Evolutionary conservation across 2,888 invertebrate genomes (phyloP), one percentile per base, ranked within the genome.

Genomic region (Gasteruption jaculator): DNA sequence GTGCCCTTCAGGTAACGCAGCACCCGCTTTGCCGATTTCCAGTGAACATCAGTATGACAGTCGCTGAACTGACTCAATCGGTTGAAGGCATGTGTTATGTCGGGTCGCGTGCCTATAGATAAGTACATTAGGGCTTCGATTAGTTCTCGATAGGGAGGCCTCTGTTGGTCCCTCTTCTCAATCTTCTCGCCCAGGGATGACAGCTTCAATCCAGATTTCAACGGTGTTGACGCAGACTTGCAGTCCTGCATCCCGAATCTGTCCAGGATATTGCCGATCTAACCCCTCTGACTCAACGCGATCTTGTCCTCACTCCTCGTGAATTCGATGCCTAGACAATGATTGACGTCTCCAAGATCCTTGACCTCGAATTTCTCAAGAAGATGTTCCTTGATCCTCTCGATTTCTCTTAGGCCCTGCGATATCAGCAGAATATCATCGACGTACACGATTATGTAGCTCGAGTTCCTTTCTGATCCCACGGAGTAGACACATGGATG

Each of bases 271-370:
- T 48, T 41, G 1, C 20, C 26, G 24, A 45, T 42, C 19, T 48
- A 50, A 7, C 37, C 26, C 5, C 14, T 15, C 22, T 50, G 48
- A 16, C 26, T 37, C 18, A 44, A 29, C 4, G 42, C 30, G 5
- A 50, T 29, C 5, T 36, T 38, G 12, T 18, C 25, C 8, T 30
- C 22, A 7, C 27, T 5, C 21, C 27, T 37, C 11, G 14, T 15
- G 19, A 50, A 46, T n/a, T 49, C 43, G 14, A 49, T 34, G 15
- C 46, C 48, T 6, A 48, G 41, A 31, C 50, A 51, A 19, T 45
- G 42, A 12, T 42, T 43, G 1, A 26, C 41, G 6, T 11, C 27
- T 7, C 46, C 46, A 11, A 46, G 38, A 25, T 46, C 30, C 16
- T 25, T 46, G 2, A 49, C 37, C 12, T 49, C 44, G 20, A 49